phyloP scores from a whole-genome alignment of 2,113 vertebrate species.

The Syngnathus scovelli region DNA sequence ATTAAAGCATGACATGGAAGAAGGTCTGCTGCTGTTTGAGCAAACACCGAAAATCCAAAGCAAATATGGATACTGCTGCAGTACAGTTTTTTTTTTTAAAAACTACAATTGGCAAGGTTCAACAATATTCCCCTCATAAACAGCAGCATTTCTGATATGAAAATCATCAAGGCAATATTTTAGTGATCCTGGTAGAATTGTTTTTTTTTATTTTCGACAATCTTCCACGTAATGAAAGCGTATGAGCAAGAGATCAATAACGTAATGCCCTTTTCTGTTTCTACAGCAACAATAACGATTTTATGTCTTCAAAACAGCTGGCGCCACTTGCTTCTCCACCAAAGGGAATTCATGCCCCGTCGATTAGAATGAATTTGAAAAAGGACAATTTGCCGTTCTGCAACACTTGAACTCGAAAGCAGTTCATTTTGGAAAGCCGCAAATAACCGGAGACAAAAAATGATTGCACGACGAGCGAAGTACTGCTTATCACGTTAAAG shows the following conservation, averaged over 20 bases:
- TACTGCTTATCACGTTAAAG: not conserved
- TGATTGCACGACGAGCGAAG: not conserved
- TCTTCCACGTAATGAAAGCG: not conserved
- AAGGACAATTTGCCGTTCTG: conserved; percentile 1
- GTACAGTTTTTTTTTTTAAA: not conserved
- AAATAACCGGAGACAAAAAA: not conserved
- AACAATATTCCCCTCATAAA: not conserved
- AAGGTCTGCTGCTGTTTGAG: conserved; percentile 7
- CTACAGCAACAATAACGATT: no score
- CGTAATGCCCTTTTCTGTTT: no score
- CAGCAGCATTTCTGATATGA: no score
- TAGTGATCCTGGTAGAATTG: not conserved
- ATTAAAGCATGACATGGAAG: conserved; percentile 22
- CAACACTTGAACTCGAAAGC: conserved; percentile 1
- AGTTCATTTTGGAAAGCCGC: not conserved
- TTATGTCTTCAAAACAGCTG: no score
- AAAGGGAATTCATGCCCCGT: conserved; percentile 7
- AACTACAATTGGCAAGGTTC: not conserved
- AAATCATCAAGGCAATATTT: not conserved
- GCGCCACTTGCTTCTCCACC: no score
- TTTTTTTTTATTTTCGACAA: not conserved
- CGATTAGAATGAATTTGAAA: conserved; percentile 1
- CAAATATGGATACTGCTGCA: not conserved
- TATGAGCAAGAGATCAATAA: not conserved
- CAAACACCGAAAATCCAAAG: not conserved